A percentile compares a stretch with the other conserved stretches of the same genome.
phyloP scores from a whole-genome alignment of 2,113 vertebrate genomes.

The Saimiri boliviensis region DNA sequence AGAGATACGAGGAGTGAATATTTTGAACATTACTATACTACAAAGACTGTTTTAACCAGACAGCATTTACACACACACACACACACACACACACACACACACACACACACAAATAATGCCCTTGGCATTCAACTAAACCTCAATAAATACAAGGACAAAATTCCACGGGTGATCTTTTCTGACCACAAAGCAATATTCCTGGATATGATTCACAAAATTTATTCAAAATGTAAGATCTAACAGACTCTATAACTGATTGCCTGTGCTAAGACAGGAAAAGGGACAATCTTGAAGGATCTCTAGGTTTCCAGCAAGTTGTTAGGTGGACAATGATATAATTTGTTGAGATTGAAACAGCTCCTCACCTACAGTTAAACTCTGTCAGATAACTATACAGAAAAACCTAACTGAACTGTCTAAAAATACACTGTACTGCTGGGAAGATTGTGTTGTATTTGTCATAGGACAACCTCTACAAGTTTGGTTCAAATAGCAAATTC shows the following conservation, averaged over 20 bases:
- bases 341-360: not conserved
- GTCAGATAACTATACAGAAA: not conserved
- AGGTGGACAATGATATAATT: not conserved
- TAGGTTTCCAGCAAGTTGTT: not conserved
- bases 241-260: accelerated
- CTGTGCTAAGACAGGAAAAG: not conserved
- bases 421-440: not conserved
- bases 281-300: not conserved
- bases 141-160: not conserved
- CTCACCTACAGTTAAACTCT: not conserved
- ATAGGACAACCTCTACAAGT: not conserved
- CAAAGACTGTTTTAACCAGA: not conserved
- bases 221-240: not conserved
- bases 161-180: not conserved
- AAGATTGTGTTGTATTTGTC: not conserved
- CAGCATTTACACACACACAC: not conserved
- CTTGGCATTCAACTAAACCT: not conserved
- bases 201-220: not conserved
- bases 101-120: not conserved
- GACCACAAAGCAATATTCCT: not conserved
- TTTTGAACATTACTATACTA: not conserved
- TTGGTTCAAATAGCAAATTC: not conserved
- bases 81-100: not conserved
- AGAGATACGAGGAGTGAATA: not conserved
- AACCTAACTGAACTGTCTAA: not conserved